Base-by-base conservation (phyloP, 2,888 invertebrate species). In the Eutolmus rufibarbis region DNA sequence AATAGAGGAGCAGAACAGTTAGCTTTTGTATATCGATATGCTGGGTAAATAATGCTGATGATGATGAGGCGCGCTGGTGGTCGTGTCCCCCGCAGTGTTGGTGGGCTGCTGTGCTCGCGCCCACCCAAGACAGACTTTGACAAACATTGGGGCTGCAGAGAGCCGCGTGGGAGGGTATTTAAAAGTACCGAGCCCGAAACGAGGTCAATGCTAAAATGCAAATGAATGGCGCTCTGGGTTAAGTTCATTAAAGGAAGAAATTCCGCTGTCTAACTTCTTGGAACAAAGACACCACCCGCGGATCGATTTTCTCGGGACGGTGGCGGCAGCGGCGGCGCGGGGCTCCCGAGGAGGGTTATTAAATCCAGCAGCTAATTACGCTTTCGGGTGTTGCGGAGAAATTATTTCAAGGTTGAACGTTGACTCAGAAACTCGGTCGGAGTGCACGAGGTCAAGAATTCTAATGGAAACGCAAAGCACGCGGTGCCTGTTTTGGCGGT, bases 141-240 rank as follows among this genome's bases (percentile, higher is more conserved):
- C 85, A 85, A 85, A 74, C 74, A 85, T 74, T 85, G 28, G 85
- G 28, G 85, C 85, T 85, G 74, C 74, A 34, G 74, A 31, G 23
- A 43, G 12, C 16, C 85, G 74, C 74, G 46, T 56, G 57, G 77
- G 37, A 78, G 51, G 86, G 86, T 86, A 86, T 86, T 88, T 87
- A 87, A 88, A 88, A 88, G 87, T 87, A 87, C 57, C 79, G 87
- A 87, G 88, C 81, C 82, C 87, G 86, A 88, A 88, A 88, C 77
- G 87, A 87, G 88, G 88, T 88, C 88, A 88, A 88, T 88, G 88
- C 87, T 88, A 88, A 88, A 88, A 88, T 88, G 87, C 86, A 88
- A 88, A 88, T 88, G 87, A 88, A 88, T 85, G 74, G 43, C 43
- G 86, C 77, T 34, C 82, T 87, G 87, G 88, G 86, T 87, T 87